Base-by-base conservation (phyloP, 2,888 invertebrate species). In the Steromphala cineraria region DNA sequence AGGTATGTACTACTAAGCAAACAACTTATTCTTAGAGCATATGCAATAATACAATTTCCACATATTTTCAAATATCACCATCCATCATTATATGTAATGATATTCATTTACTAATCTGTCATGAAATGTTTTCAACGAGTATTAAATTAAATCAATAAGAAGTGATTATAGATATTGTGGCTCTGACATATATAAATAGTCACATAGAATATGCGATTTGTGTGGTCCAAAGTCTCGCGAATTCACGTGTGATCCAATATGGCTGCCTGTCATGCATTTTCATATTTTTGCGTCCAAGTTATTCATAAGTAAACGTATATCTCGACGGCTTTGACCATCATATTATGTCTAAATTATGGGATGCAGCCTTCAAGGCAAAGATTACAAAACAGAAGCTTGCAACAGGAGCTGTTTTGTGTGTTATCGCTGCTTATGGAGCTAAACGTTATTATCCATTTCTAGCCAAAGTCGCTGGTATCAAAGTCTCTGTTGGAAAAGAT, bases 351-450 rank as follows among this genome's bases (percentile, higher is more conserved):
- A 91, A 90, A 83, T 78, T 91, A 53, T 40, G 87, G 40, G 79
- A 87, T 67, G 77, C 84, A 31, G 82, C 86, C 21, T 31, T 81
- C 7, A 85, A 85, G 52, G 56, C 85, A 24, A 84, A 86, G 40
- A 31, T 86, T 19, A 80, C 84, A 5, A 81, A 84, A 75, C 86
- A 85, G 78, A 91, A 91, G 78, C 67, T 91, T 8, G 87, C 90
- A 10, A 84, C 87, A 7, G 90, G 90, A 7, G 87, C 90, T 21
- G 88, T 89, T 40, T 84, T 89, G 21, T 91, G 90, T 79, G 75
- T 90, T 19, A 56, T 91, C 1, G 88, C 89, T 21, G 90, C 89
- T 19, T 92, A 91, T 80, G 88, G 89, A 53, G 85, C 88, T 13
- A 87, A 88, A 67, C 88, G 87, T 81, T 86, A 86, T 56, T 91